A percentile compares a stretch with the other conserved stretches of the same genome.
Conservation (phyloP, 2,888 invertebrate genomes). For the Xanthia icteritia region DNA sequence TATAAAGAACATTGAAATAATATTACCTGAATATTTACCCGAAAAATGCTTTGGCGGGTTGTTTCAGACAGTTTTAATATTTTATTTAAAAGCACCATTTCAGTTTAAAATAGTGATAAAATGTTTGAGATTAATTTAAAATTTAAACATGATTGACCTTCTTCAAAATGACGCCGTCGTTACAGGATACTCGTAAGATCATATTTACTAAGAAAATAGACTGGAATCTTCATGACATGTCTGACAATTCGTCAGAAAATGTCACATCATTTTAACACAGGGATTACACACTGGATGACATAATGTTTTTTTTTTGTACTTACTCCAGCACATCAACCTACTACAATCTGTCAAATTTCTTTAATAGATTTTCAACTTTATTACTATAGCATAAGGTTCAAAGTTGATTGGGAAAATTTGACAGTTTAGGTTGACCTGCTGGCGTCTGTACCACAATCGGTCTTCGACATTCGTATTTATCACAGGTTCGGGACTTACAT, state of each 20-base stretch:
- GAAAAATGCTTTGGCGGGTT: conserved; percentile 15
- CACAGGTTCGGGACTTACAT: conserved; percentile 64
- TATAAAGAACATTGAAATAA: background rate
- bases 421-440: no score
- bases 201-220: background rate
- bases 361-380: no score
- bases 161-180: background rate
- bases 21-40: background rate
- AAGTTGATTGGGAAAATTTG: no score
- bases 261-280: background rate
- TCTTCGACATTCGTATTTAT: conserved; percentile 51
- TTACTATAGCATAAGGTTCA: no score
- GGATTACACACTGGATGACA: background rate
- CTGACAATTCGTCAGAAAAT: conserved; percentile 12
- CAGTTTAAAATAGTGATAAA: background rate
- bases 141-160: background rate
- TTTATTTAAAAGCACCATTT: conserved; percentile 16
- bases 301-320: background rate
- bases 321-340: no score
- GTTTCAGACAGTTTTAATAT: background rate
- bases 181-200: background rate
- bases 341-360: no score
- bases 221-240: background rate
- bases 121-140: background rate
- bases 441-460: conserved; percentile 1